Percentiles rank a stretch among this genome's conserved stretches.
Conservation (phyloP, 2,888 invertebrate species). For the Folsomia manolachei region DNA sequence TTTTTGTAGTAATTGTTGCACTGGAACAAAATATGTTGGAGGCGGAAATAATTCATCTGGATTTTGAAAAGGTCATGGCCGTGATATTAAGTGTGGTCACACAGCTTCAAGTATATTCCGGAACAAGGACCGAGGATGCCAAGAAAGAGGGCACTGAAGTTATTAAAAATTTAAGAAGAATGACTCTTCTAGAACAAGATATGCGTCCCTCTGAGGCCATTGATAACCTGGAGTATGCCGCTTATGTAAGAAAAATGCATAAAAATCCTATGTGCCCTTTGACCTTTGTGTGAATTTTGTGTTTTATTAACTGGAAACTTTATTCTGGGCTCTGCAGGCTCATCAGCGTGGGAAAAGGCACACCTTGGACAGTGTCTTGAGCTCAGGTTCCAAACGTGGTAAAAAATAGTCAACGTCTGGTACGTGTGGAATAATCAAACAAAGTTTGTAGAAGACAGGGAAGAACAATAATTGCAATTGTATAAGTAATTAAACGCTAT, state of each 20-base stretch:
- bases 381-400: too few species aligned
- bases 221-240: slow-evolving; percentile 8
- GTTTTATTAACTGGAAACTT: too few species aligned
- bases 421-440: too few species aligned
- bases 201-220: not conserved
- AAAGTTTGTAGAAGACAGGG: too few species aligned
- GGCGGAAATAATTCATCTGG: slow-evolving; percentile 37
- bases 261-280: too few species aligned
- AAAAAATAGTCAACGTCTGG: too few species aligned
- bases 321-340: too few species aligned
- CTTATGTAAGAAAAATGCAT: not conserved
- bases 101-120: slow-evolving; percentile 1
- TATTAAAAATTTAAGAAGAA: not conserved
- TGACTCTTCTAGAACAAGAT: not conserved
- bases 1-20: slow-evolving; percentile 40
- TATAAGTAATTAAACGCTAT: too few species aligned
- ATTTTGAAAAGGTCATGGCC: slow-evolving; percentile 44
- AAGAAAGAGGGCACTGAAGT: slow-evolving; percentile 4
- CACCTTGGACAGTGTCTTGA: too few species aligned
- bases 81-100: slow-evolving; percentile 22
- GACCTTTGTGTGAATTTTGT: too few species aligned
- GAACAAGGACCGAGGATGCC: not conserved
- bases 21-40: slow-evolving; percentile 49
- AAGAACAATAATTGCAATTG: too few species aligned
- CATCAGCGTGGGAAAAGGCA: too few species aligned